Evolutionary conservation across 2,113 vertebrate genomes (phyloP), one percentile per base, ranked within the genome.

Genomic region (Poeciliopsis occidentalis): DNA sequence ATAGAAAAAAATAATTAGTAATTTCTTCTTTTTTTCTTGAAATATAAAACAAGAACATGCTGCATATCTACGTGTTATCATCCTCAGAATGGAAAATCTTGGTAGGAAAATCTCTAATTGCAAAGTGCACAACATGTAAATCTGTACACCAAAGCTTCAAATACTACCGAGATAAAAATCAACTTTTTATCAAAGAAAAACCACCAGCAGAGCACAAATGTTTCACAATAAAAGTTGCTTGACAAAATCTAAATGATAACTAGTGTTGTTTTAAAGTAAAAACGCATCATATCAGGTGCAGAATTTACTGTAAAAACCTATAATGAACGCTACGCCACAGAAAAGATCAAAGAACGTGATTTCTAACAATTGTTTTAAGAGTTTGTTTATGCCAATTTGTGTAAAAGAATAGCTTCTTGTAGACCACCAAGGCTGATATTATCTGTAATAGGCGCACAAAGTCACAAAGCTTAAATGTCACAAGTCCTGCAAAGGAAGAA

Each of bases 401-500:
- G 60, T 22, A 19, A 34, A 13, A 54, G 47, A 54, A 6, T 19
- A 54, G 6, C 19, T 54, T 19, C 30, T 63, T 70, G 31, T 27
- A 60, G 2, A 69, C 7, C 26, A 47, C 8, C 1, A 27, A n/a
- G 11, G n/a, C 4, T 3, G 27, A 44, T 34, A 10, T 60, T 0
- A 12, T 61, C 26, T 47, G 12, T 1, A 39, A 75, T 19, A 75
- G 71, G 67, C 0, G 8, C 17, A 29, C 67, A 57, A 70, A 70
- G 17, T 41, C 62, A 27, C 0, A 8, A 0, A 1, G 60, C 64
- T 60, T 39, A 75, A 81, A 75, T 69, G 71, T 64, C 78, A 81
- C 37, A 13, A 67, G 73, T 67, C 22, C 37, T 24, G 57, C 37
- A 61, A 12, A 44, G 69, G 74, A 69, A 71, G 75, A 24, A 74